Evolutionary conservation across 2,888 invertebrate genomes (phyloP).

Genomic region (Nomada fabriciana): DNA sequence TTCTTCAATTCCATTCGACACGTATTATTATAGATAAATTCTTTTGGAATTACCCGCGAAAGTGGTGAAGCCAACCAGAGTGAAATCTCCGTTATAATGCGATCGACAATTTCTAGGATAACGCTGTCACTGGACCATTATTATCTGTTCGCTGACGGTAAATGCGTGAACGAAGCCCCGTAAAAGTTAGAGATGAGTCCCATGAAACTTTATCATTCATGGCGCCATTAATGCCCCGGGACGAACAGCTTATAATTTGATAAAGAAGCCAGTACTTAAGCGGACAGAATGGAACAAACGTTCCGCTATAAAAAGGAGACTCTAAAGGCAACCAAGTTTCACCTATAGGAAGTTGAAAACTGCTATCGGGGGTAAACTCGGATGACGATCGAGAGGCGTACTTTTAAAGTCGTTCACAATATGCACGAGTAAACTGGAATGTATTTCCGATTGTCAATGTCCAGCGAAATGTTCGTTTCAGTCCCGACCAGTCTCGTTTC

Average conservation of each 20-base stretch:
- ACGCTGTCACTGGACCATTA: slow-evolving; percentile 17
- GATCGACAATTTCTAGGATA: slow-evolving; percentile 13
- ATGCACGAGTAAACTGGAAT: neutral
- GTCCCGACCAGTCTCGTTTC: neutral
- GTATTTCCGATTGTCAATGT: neutral
- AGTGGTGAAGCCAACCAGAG: neutral
- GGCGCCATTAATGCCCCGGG: slow-evolving; percentile 10
- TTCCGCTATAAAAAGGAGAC: neutral
- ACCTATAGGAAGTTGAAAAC: slow-evolving; percentile 11
- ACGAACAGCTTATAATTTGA: slow-evolving; percentile 24
- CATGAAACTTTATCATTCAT: slow-evolving; percentile 33
- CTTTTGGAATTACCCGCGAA: slow-evolving; percentile 6
- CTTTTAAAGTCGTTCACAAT: neutral
- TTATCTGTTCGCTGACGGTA: neutral
- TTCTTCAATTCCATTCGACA: neutral
- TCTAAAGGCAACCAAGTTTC: neutral
- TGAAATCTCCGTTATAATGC: slow-evolving; percentile 2
- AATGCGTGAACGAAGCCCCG: slow-evolving; percentile 19
- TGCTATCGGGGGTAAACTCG: neutral
- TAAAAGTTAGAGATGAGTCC: slow-evolving; percentile 23
- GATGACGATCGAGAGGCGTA: neutral
- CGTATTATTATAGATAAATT: slow-evolving; percentile 4
- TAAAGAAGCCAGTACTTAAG: neutral
- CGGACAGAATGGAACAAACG: neutral
- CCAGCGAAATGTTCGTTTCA: neutral